phyloP scores from a whole-genome alignment of 2,888 invertebrate species.

The Siphlonurus alternatus region DNA sequence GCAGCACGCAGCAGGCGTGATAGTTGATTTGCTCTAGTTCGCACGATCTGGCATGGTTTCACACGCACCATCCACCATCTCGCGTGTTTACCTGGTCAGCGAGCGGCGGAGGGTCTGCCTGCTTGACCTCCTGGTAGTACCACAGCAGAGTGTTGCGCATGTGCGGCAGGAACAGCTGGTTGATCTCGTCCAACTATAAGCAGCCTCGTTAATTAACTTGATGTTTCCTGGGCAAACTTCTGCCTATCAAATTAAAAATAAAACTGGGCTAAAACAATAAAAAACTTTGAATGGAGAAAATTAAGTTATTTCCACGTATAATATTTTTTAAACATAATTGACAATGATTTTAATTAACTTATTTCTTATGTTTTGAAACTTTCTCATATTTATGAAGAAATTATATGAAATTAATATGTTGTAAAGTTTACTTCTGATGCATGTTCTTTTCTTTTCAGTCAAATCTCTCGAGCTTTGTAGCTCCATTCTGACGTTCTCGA shows the following conservation, averaged over 20 bases:
- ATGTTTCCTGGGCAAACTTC: neutral
- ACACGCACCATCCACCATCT: too few species aligned
- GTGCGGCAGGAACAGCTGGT: slow-evolving; percentile 68
- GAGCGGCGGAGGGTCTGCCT: slow-evolving; percentile 33
- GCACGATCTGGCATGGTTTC: too few species aligned
- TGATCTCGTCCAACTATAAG: slow-evolving; percentile 65
- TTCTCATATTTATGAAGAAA: too few species aligned
- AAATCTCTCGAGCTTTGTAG: too few species aligned
- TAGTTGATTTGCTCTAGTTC: too few species aligned
- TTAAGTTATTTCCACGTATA: neutral
- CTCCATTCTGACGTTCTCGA: too few species aligned
- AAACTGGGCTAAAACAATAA: neutral
- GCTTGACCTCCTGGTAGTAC: slow-evolving; percentile 78
- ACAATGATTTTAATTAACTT: too few species aligned
- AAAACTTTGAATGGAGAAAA: neutral
- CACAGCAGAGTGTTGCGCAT: slow-evolving; percentile 71
- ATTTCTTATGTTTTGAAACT: too few species aligned
- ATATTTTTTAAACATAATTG: too few species aligned
- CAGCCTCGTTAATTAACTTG: slow-evolving; percentile 5
- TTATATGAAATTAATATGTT: too few species aligned
- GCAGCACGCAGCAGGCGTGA: too few species aligned
- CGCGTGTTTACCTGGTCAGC: slow-evolving; percentile 22
- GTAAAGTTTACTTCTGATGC: too few species aligned
- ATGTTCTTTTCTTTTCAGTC: neutral
- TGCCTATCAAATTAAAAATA: neutral